Evolutionary conservation across 2,888 invertebrate species (phyloP).

Genomic region (Scaptomyza caliginosa): DNA sequence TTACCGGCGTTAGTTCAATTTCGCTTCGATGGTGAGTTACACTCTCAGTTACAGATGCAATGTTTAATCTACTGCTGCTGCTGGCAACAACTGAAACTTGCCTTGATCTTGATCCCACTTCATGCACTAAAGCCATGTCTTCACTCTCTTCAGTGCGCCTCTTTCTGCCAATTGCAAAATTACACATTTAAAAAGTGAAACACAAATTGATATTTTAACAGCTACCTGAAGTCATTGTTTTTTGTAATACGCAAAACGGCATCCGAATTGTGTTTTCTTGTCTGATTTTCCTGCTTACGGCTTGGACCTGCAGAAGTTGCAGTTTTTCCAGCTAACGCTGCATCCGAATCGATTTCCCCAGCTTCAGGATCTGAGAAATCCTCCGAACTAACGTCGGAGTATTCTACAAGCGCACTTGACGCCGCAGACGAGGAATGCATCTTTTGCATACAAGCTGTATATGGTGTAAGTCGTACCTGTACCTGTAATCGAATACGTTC

Average conservation of each 20-base stretch:
- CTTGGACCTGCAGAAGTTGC: conserved; percentile 23
- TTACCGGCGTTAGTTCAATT: conserved; percentile 23
- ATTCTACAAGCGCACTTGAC: conserved; percentile 86
- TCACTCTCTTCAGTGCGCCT: conserved; percentile 74
- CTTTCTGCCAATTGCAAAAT: conserved; percentile 45
- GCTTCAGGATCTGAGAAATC: conserved; percentile 95
- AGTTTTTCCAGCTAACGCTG: conserved; percentile 34
- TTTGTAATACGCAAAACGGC: conserved; percentile 46
- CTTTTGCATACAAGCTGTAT: conserved; percentile 25
- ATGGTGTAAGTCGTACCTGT: conserved; percentile 1
- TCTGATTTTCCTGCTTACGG: conserved; percentile 50
- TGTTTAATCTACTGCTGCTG: conserved; percentile 49
- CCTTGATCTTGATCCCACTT: conserved; percentile 44
- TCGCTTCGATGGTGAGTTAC: conserved; percentile 52
- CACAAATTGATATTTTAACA: background rate
- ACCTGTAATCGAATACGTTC: conserved; percentile 1
- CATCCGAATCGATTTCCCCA: conserved; percentile 90
- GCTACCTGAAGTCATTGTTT: conserved; percentile 72
- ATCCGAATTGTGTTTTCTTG: conserved; percentile 49
- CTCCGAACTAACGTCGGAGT: conserved; percentile 96
- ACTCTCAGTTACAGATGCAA: conserved; percentile 34
- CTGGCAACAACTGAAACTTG: conserved; percentile 51
- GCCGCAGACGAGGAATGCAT: conserved; percentile 71
- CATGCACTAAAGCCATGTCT: conserved; percentile 32
- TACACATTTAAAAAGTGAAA: background rate